These are phyloP conservation scores for Mesochorus sp. DNA, from an alignment of 2,888 invertebrate genomes.

Conservation along the genomic window DNA sequence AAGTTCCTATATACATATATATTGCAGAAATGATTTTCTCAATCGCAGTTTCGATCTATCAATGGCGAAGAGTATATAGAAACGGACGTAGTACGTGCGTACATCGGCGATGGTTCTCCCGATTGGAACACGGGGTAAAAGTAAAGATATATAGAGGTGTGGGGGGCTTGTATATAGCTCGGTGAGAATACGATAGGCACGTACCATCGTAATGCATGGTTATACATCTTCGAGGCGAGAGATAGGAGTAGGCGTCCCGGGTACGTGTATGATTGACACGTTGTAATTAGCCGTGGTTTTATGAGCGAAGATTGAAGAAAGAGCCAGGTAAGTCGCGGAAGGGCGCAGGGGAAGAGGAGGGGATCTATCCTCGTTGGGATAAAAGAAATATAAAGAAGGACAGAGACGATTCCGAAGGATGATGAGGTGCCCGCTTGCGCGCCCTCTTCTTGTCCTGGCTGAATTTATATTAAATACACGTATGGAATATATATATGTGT, in stretches of 20 bases:
- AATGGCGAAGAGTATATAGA: no score
- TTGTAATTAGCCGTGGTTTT: slow-evolving; percentile 74
- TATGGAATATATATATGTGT: slow-evolving; percentile 1
- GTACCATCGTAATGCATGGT: slow-evolving; percentile 65
- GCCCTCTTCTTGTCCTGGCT: slow-evolving; percentile 17
- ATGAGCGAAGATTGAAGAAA: slow-evolving; percentile 65
- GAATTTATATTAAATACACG: neutral
- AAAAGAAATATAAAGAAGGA: slow-evolving; percentile 41
- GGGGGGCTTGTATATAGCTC: neutral
- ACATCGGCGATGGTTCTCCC: no score
- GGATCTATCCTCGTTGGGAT: slow-evolving; percentile 52
- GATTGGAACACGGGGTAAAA: no score
- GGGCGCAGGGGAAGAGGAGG: slow-evolving; percentile 50
- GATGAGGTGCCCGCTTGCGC: slow-evolving; percentile 49
- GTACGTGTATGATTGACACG: slow-evolving; percentile 74
- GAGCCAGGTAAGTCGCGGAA: slow-evolving; percentile 53
- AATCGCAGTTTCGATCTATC: no score
- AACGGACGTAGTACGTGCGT: no score
- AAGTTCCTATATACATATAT: no score
- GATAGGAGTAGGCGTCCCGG: slow-evolving; percentile 66
- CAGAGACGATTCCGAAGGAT: slow-evolving; percentile 51
- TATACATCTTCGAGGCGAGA: slow-evolving; percentile 51
- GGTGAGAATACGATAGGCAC: slow-evolving; percentile 58
- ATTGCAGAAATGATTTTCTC: no score
- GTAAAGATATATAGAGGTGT: no score